These are phyloP conservation scores for Craseonycteris thonglongyai DNA, from an alignment of 2,113 vertebrate genomes.

Conservation along the genomic window DNA sequence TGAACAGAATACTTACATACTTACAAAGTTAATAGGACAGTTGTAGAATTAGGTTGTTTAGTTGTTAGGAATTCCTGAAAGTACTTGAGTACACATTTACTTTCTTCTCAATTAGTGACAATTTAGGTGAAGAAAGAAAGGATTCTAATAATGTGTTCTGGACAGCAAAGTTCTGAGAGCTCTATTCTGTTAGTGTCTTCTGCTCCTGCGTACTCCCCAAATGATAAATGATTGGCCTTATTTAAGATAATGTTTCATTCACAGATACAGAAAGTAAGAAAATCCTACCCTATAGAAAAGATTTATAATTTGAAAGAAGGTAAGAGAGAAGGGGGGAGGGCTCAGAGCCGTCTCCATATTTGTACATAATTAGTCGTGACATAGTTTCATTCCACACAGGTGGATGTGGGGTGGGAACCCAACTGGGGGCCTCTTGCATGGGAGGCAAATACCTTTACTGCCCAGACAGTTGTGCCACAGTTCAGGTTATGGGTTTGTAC, in stretches of 20 bases:
- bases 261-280: neutral
- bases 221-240: neutral
- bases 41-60: neutral
- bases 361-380: no score
- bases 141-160: neutral
- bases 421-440: no score
- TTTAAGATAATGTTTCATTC: slow-evolving; percentile 7
- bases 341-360: no score
- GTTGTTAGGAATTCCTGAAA: neutral
- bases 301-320: no score
- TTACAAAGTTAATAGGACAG: neutral
- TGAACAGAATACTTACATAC: neutral
- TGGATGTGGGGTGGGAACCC: no score
- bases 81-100: neutral
- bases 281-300: neutral
- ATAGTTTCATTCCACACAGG: no score
- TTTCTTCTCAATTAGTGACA: neutral
- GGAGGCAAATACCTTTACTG: no score
- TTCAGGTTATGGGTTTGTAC: no score
- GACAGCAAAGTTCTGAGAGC: neutral
- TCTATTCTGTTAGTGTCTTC: neutral
- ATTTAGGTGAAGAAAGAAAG: neutral
- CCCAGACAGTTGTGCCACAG: no score
- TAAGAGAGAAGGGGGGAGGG: no score
- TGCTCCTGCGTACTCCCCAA: neutral